Conservation (phyloP, 1,140 invertebrate species). For the Diplogasteroides magnus region DNA sequence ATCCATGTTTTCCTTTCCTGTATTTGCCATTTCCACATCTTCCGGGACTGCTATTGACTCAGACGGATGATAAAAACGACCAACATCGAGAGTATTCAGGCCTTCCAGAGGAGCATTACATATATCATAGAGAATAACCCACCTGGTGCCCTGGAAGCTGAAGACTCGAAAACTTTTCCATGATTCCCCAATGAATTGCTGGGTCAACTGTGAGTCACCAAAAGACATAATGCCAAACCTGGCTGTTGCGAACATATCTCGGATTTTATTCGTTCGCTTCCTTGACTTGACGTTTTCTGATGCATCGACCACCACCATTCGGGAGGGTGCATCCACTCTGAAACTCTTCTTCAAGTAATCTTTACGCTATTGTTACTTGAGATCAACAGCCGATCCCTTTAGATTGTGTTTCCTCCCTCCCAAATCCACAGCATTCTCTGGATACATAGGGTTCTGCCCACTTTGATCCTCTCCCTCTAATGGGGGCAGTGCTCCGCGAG, state of each 20-base stretch:
- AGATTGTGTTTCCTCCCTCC: background rate
- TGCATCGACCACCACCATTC: no score
- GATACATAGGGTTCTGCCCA: background rate
- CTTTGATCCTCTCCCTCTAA: background rate
- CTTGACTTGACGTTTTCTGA: background rate
- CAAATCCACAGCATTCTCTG: background rate
- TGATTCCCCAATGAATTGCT: background rate
- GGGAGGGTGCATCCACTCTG: no score
- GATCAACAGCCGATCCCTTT: background rate
- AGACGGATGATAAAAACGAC: background rate
- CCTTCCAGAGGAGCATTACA: background rate
- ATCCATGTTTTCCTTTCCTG: background rate
- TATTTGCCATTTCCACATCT: background rate
- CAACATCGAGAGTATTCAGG: background rate
- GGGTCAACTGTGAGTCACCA: background rate
- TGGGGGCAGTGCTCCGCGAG: background rate
- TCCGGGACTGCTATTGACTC: background rate
- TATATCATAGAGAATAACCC: no score
- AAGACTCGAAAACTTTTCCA: background rate
- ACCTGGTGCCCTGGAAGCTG: background rate
- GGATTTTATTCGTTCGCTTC: background rate
- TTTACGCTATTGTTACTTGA: background rate
- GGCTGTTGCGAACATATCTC: background rate
- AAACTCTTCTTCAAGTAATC: background rate
- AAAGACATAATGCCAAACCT: background rate